Base-by-base conservation (phyloP, 2,888 invertebrate species). In the Caenorhabditis angaria region DNA sequence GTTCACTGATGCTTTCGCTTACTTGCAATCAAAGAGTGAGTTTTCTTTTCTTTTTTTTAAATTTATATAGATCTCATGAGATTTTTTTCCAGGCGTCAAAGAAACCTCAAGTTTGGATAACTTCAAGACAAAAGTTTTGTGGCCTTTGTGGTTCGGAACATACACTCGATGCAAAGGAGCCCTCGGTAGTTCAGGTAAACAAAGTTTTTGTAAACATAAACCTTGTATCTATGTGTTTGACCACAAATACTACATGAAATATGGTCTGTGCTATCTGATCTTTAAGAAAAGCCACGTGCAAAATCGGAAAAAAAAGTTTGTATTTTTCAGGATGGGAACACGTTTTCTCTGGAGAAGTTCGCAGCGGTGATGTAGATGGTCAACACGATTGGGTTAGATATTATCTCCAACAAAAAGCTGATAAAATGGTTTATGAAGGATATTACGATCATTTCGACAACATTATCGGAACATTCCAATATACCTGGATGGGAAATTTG, bases 351-450 rank as follows among this genome's bases (percentile, higher is more conserved):
- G 87, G 87, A n/a, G 87, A 87, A 61, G 77, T 76, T 70, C 80
- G 81, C 48, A 65, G 74, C 1, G 69, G 51, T 14, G 72, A 65
- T 10, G 73, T 82, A 20, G 85, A 85, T 65, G 87, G 87, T 12
- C 87, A 87, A 59, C 87, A 87, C 73, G 81, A 84, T 61, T 86
- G 86, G 86, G 80, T 82, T n/a, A 59, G 83, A 29, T 87, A 83
- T 68, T 87, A 86, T 59, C 65, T 77, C 27, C 76, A 80, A 29
- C 83, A 87, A 73, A 83, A 87, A 70, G 75, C 77, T 5, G 84
- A 83, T 25, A 60, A 82, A 14, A 86, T 86, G 77, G 77, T 82
- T 51, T 86, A 86, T 68, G 75, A 86, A 54, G 86, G 86, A 48
- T 87, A 86, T 69, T 82, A 82, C 56, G 61, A 61, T 27, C 78